phyloP scores from a whole-genome alignment of 2,888 invertebrate species.

The Iselma pallidipennis region DNA sequence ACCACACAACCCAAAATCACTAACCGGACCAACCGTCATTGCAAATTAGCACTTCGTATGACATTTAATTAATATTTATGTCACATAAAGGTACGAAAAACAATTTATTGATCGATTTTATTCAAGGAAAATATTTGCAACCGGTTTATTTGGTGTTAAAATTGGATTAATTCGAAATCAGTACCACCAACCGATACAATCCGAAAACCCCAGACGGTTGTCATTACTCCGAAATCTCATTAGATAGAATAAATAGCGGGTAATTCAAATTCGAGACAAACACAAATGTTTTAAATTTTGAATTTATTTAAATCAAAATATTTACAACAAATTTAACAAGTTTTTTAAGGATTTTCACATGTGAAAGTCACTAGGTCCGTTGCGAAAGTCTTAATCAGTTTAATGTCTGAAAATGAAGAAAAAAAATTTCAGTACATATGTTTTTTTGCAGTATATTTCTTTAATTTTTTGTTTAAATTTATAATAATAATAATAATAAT shows the following conservation, averaged over 20 bases:
- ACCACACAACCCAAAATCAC: background rate
- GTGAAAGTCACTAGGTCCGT: background rate
- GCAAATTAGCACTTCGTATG: too few species aligned
- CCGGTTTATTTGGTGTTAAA: too few species aligned
- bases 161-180: too few species aligned
- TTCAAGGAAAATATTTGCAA: too few species aligned
- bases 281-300: background rate
- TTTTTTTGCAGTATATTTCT: background rate
- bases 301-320: background rate
- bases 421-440: background rate
- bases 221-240: background rate
- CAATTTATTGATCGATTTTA: too few species aligned
- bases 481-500: background rate
- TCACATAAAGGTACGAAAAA: background rate
- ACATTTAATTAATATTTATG: too few species aligned
- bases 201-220: background rate
- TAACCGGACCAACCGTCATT: background rate
- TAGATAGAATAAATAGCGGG: background rate
- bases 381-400: background rate
- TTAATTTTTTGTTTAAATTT: background rate
- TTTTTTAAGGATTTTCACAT: background rate
- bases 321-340: background rate
- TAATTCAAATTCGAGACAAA: background rate
- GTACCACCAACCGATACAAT: background rate
- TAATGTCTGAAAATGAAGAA: constrained; percentile 28